Conservation (phyloP, 2,113 vertebrate genomes). For the Polyodon spathula region DNA sequence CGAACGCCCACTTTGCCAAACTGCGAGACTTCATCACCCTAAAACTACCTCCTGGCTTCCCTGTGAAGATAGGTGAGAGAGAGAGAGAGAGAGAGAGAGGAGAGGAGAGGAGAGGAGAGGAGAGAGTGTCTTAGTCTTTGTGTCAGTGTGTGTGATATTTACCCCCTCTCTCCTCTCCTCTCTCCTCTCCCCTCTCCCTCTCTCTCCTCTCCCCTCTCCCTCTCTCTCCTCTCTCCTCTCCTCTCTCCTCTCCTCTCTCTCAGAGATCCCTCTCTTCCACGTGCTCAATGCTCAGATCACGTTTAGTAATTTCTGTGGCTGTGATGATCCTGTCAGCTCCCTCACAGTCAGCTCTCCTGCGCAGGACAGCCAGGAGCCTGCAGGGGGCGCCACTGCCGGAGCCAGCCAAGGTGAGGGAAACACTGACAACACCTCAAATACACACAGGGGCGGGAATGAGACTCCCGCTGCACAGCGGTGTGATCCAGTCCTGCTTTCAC, state of each 20-base stretch:
- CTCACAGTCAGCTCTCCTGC: slow-evolving; percentile 47
- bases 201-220: background rate
- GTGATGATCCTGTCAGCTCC: slow-evolving; percentile 60
- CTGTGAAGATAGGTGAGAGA: slow-evolving; percentile 55
- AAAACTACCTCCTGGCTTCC: slow-evolving; percentile 61
- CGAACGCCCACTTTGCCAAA: slow-evolving; percentile 68
- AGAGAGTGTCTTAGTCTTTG: no score
- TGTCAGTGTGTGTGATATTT: background rate
- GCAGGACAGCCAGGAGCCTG: no score
- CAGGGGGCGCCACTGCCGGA: slow-evolving; percentile 37
- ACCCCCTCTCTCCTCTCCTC: background rate
- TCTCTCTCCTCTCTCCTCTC: background rate
- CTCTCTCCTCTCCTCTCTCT: slow-evolving; percentile 6
- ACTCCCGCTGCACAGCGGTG: no score
- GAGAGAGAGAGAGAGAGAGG: background rate
- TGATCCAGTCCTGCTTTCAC: no score
- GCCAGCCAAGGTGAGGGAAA: no score
- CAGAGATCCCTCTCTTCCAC: slow-evolving; percentile 69
- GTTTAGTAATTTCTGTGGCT: slow-evolving; percentile 67
- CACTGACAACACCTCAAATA: no score
- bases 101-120: background rate
- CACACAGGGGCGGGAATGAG: no score
- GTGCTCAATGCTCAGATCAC: slow-evolving; percentile 68
- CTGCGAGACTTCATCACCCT: slow-evolving; percentile 68
- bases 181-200: background rate